Evolutionary conservation across 2,113 vertebrate genomes (phyloP).

Genomic region (Corythaixoides concolor): DNA sequence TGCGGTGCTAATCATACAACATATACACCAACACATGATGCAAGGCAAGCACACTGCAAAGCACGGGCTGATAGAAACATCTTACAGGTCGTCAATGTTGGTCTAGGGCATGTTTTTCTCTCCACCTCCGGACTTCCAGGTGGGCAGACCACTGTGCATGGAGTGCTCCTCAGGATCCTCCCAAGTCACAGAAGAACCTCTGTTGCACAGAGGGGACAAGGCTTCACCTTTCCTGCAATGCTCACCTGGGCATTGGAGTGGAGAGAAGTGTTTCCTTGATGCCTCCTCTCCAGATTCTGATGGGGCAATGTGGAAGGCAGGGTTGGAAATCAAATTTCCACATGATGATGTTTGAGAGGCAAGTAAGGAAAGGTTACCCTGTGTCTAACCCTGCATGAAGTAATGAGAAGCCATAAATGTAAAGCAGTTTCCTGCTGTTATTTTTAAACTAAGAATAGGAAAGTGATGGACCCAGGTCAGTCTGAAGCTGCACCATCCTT

Average conservation of each 20-base stretch:
- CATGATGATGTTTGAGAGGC: neutral
- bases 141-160: neutral
- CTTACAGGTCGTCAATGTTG: neutral
- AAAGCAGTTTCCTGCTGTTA: neutral
- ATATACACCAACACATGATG: neutral
- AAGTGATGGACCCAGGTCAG: neutral
- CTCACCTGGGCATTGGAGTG: rapidly evolving
- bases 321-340: neutral
- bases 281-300: neutral
- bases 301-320: neutral
- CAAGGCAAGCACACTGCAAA: neutral
- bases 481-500: neutral
- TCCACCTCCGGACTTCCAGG: rapidly evolving
- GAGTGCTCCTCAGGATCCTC: neutral
- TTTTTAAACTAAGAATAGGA: neutral
- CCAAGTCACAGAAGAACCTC: neutral
- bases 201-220: rapidly evolving
- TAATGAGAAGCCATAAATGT: neutral
- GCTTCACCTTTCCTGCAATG: neutral
- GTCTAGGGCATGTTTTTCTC: neutral
- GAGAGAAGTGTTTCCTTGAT: neutral
- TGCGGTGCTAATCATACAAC: neutral
- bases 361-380: neutral
- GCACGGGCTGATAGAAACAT: neutral
- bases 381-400: neutral